phyloP scores from a whole-genome alignment of 2,888 invertebrate genomes.

The Nezara viridula region DNA sequence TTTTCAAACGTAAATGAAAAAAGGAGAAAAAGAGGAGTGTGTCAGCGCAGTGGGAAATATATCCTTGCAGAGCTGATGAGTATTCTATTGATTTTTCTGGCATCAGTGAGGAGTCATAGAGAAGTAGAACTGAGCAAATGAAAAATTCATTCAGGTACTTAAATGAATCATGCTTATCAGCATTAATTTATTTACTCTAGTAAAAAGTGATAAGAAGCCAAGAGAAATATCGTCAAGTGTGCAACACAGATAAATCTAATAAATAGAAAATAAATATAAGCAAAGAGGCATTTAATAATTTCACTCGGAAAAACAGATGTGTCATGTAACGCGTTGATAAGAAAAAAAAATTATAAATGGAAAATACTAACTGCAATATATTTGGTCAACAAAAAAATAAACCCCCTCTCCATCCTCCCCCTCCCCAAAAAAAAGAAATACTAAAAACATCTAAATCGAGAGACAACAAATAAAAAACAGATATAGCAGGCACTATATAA shows the following conservation, averaged over 20 bases:
- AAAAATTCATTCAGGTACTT: neutral
- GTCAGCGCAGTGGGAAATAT: neutral
- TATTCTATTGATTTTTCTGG: neutral
- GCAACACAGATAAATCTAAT: neutral
- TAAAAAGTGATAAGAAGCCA: neutral
- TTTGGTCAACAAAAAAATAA: neutral
- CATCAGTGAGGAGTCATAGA: neutral
- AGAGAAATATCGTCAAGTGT: neutral
- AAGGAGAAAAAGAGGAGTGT: neutral
- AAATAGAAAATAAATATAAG: neutral
- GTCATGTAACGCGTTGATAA: neutral
- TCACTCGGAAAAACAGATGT: neutral
- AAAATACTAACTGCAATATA: neutral
- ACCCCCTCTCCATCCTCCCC: too few relatives aligned
- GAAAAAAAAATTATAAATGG: neutral
- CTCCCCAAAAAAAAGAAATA: neutral
- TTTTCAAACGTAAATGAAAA: neutral
- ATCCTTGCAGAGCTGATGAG: conserved; percentile 4
- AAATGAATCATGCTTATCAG: neutral
- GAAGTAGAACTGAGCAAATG: neutral
- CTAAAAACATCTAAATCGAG: neutral
- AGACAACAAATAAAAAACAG: neutral
- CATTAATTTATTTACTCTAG: neutral
- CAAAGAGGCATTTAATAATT: neutral
- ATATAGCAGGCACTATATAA: neutral